Conservation (phyloP, 2,113 vertebrate genomes). For the Nibea albiflora region DNA sequence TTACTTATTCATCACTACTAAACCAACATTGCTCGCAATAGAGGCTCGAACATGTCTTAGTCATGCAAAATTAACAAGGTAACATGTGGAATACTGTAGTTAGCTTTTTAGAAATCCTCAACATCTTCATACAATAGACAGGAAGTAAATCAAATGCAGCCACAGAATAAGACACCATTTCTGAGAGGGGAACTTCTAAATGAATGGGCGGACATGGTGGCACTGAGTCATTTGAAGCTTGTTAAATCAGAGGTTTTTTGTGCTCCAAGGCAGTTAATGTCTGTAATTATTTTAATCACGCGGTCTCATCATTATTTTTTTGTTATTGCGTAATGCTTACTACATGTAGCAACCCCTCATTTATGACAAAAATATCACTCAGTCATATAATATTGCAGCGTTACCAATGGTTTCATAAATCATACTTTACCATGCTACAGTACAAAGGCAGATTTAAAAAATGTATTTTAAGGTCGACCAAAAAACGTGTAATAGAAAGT, state of each 20-base stretch:
- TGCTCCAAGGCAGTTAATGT: not conserved
- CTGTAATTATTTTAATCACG: conserved; percentile 12
- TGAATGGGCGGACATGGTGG: not conserved
- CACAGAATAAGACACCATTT: not conserved
- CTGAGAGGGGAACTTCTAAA: not conserved
- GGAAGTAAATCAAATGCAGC: not conserved
- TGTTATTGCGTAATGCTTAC: not conserved
- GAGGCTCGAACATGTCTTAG: conserved; percentile 36
- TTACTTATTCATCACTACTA: conserved; percentile 48
- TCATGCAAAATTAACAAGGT: conserved; percentile 48
- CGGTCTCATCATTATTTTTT: conserved; percentile 13
- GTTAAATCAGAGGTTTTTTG: not conserved
- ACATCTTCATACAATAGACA: not conserved
- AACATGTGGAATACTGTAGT: conserved; percentile 4
- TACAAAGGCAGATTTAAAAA: not conserved
- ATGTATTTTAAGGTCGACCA: not conserved
- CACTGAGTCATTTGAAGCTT: not conserved
- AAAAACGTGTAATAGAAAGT: not conserved
- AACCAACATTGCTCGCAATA: conserved; percentile 39
- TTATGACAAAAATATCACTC: not conserved
- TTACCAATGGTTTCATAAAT: not conserved
- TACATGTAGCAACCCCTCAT: not conserved
- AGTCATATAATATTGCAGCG: not conserved
- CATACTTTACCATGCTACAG: not conserved
- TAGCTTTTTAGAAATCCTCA: conserved; percentile 3